Evolutionary conservation across 1,140 invertebrate genomes (phyloP).

Genomic region (Reticulitermes speratus): DNA sequence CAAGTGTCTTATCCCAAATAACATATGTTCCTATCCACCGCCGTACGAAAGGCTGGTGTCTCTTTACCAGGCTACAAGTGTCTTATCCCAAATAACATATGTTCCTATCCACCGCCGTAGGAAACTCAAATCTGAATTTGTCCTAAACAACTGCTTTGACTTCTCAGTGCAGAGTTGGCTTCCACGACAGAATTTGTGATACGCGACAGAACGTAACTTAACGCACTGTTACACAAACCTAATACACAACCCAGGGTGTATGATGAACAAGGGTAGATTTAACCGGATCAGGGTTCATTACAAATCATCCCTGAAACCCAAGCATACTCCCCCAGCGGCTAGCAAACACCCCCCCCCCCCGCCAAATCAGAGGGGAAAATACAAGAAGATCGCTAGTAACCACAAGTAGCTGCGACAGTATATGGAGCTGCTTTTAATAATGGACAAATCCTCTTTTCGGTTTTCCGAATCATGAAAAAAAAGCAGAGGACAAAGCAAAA

Average conservation of each 20-base stretch:
- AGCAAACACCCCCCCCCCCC: neutral
- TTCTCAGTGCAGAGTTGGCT: too few species aligned
- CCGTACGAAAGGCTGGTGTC: too few species aligned
- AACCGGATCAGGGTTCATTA: conserved; percentile 17
- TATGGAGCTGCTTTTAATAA: neutral
- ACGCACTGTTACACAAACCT: neutral
- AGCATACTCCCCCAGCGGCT: neutral
- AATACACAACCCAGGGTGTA: neutral
- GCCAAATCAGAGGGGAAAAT: neutral
- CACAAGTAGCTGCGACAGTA: neutral
- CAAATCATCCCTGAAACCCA: neutral
- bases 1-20: too few species aligned
- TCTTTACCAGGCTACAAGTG: too few species aligned
- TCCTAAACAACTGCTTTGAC: too few species aligned
- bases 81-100: too few species aligned
- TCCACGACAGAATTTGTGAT: too few species aligned
- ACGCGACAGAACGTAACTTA: neutral
- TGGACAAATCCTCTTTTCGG: conserved; percentile 15
- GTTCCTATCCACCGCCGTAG: too few species aligned
- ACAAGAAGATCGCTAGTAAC: neutral
- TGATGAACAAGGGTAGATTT: conserved; percentile 8
- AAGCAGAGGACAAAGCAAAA: conserved; percentile 2
- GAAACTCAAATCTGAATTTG: too few species aligned
- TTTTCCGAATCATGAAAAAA: neutral
- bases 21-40: too few species aligned